A percentile compares a stretch with the other conserved stretches of the same genome.
Evolutionary conservation across 2,113 vertebrate species (phyloP).

Genomic region (Cynoglossus semilaevis): DNA sequence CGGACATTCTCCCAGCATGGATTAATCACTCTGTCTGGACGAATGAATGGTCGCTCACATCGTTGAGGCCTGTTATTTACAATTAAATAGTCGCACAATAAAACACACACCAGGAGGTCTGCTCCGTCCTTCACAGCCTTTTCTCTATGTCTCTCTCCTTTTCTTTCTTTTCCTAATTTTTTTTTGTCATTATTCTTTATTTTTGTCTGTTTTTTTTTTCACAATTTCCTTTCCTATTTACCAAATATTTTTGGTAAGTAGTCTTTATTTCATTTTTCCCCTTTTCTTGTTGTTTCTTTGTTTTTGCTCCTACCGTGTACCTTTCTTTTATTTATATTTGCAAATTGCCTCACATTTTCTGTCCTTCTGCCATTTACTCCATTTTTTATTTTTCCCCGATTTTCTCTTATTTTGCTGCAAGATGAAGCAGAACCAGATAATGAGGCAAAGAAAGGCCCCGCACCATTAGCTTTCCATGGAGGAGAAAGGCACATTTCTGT

Average conservation of each 20-base stretch:
- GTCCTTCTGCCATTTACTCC: not conserved
- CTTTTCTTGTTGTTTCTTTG: not conserved
- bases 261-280: not conserved
- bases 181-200: not conserved
- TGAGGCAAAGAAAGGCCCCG: constrained; percentile 49
- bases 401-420: constrained; percentile 28
- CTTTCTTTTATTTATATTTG: not conserved
- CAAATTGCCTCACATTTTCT: not conserved
- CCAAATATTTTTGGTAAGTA: not conserved
- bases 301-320: not conserved
- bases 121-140: constrained; percentile 27
- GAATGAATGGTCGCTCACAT: constrained; percentile 74
- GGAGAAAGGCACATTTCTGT: constrained; percentile 38
- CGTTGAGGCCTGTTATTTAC: constrained; percentile 66
- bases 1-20: constrained; percentile 63
- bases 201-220: not conserved
- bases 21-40: constrained; percentile 75
- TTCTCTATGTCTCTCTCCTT: constrained; percentile 29
- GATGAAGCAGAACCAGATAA: constrained; percentile 64
- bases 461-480: constrained; percentile 60
- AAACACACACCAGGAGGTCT: constrained; percentile 71
- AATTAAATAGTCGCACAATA: constrained; percentile 72
- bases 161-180: not conserved
- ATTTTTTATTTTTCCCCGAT: not conserved
- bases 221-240: too few species aligned